Evolutionary conservation across 2,888 invertebrate genomes (phyloP).

Genomic region (Cosmia trapezina): DNA sequence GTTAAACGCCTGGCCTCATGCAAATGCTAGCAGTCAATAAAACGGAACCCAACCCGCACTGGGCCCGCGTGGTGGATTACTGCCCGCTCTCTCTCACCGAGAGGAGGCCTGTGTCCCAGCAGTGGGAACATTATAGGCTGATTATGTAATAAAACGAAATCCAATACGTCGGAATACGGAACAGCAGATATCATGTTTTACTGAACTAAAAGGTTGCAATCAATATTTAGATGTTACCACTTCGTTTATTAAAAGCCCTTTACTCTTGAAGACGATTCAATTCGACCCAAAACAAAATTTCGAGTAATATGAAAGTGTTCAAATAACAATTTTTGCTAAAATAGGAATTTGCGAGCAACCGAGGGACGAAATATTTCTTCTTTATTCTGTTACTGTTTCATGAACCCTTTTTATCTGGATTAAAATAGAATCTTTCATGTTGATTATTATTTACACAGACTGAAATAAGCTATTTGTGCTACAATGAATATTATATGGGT

Average conservation of each 20-base stretch:
- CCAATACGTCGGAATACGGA: constrained; percentile 37
- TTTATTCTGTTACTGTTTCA: neutral
- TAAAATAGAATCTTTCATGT: constrained; percentile 21
- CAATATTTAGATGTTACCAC: constrained; percentile 22
- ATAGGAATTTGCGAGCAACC: constrained; percentile 11
- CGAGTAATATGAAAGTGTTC: constrained; percentile 10
- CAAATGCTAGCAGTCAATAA: constrained; percentile 51
- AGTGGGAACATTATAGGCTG: too few relatives aligned
- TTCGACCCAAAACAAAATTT: neutral
- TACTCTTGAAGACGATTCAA: neutral
- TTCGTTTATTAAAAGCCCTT: constrained; percentile 11
- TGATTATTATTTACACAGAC: neutral
- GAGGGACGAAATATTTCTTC: constrained; percentile 11
- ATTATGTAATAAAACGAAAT: too few relatives aligned
- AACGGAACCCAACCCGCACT: constrained; percentile 21
- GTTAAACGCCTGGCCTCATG: constrained; percentile 15
- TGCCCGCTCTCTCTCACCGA: too few relatives aligned
- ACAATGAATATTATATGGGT: neutral
- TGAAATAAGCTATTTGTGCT: constrained; percentile 2
- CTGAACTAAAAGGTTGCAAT: constrained; percentile 13
- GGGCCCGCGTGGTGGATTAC: too few relatives aligned
- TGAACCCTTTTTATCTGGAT: constrained; percentile 18
- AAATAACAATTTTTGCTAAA: constrained; percentile 14
- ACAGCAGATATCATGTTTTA: neutral
- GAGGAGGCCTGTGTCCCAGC: too few relatives aligned